phyloP scores from a whole-genome alignment of 2,888 invertebrate genomes.

The Hipparchia semele region DNA sequence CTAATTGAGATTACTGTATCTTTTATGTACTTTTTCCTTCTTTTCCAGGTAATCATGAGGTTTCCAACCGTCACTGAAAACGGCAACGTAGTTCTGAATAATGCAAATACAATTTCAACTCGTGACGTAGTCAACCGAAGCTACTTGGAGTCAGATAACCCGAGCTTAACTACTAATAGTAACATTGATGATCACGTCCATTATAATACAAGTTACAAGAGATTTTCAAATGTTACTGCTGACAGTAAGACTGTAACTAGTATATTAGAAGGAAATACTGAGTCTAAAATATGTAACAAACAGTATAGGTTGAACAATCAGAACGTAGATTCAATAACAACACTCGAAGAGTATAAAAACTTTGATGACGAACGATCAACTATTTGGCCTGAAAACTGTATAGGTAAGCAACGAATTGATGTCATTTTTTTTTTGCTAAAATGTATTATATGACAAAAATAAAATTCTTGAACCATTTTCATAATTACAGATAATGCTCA shows the following conservation, averaged over 20 bases:
- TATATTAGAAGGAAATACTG: constrained; percentile 47
- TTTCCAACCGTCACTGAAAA: constrained; percentile 64
- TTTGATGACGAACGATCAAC: constrained; percentile 2
- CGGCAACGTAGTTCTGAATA: constrained; percentile 61
- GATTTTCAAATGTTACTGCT: constrained; percentile 21
- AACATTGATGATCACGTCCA: constrained; percentile 47
- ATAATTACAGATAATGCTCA: constrained; percentile 36
- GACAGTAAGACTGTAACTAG: constrained; percentile 24
- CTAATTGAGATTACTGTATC: no score
- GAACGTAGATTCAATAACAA: constrained; percentile 38
- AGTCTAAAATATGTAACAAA: constrained; percentile 63
- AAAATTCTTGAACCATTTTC: background rate
- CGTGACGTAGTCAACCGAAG: constrained; percentile 39
- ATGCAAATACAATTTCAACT: constrained; percentile 47
- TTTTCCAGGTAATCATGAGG: constrained; percentile 72
- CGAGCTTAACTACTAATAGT: constrained; percentile 49
- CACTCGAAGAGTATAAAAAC: constrained; percentile 7
- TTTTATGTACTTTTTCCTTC: constrained; percentile 20
- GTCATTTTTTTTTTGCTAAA: background rate
- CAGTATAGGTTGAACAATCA: constrained; percentile 66
- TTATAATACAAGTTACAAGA: constrained; percentile 23
- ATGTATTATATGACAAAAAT: background rate
- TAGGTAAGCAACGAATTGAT: constrained; percentile 36
- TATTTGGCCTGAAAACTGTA: constrained; percentile 17
- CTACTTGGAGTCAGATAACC: constrained; percentile 41